Base-by-base conservation (phyloP, 2,113 vertebrate genomes). In the Chaenogobius annularis region DNA sequence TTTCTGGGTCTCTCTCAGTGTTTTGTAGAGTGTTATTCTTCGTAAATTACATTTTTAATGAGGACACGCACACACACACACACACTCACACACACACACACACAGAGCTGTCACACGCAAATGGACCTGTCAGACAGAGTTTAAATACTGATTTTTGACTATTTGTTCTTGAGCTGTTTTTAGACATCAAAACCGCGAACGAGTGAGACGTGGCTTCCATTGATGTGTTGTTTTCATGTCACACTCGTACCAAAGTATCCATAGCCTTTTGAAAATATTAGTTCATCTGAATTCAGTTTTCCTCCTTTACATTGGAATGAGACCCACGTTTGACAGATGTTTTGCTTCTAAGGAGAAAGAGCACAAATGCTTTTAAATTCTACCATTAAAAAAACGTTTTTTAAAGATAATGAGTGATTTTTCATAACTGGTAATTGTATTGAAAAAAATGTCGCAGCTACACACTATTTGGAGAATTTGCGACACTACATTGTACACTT, bases 141-240 rank as follows among this genome's bases (percentile, higher is more conserved):
- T 85, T 83, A 84, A 86, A 84, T 79, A 83, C 76, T 74, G 65
- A 79, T 81, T 80, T 87, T 79, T 83, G 84, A 85, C 80, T 89
- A 84, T 89, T 89, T 86, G 83, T 78, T 82, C 66, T 70, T 58
- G 82, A 64, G 79, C 87, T 90, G 83, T 90, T 90, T 90, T 89
- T 90, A 90, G 83, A 91, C 88, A 90, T 90, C 90, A 89, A 90
- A 56, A 85, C 85, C 81, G 65, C 58, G 81, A 58, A 82, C 76
- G 46, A 75, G 72, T 79, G 80, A 83, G 79, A 85, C 81, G 88
- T 85, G 84, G 48, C 61, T 81, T 81, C 81, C 69, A 83, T 90
- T 89, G 87, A 90, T 90, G 81, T 77, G 74, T 83, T 80, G 69
- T 89, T 83, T 89, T 80, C 48, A 81, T 88, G 85, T 85, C 81